These are phyloP conservation scores for Aurelia coerulea DNA, from an alignment of 30 jellyfish, hydroid and myxozoan genomes.

Conservation along the genomic window DNA sequence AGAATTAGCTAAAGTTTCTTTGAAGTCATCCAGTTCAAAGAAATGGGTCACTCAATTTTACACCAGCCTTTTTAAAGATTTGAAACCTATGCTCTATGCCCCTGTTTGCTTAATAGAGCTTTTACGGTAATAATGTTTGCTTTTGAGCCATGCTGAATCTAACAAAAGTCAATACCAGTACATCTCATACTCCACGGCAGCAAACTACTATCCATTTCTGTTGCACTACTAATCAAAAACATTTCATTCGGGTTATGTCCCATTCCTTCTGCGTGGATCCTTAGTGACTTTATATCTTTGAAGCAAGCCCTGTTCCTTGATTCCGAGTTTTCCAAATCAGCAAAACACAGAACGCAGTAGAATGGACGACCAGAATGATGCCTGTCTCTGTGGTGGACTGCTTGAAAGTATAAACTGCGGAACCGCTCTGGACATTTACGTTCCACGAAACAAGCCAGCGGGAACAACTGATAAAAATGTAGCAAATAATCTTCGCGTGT, in stretches of 20 bases:
- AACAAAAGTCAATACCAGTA: slow-evolving; percentile 57
- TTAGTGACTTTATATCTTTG: slow-evolving; percentile 58
- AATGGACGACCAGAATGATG: slow-evolving; percentile 75
- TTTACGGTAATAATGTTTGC: too few relatives aligned
- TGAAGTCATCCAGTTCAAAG: too few relatives aligned
- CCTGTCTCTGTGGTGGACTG: slow-evolving; percentile 78
- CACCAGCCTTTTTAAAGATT: too few relatives aligned
- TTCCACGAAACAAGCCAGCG: slow-evolving; percentile 83
- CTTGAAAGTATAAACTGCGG: slow-evolving; percentile 86
- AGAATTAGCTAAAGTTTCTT: too few relatives aligned
- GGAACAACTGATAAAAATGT: slow-evolving; percentile 78
- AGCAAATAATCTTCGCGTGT: slow-evolving; percentile 75
- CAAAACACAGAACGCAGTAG: slow-evolving; percentile 70
- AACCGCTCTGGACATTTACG: slow-evolving; percentile 94
- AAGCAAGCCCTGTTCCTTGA: slow-evolving; percentile 19
- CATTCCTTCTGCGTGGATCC: slow-evolving; percentile 77
- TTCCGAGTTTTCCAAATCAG: slow-evolving; percentile 16
- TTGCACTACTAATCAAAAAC: slow-evolving; percentile 56
- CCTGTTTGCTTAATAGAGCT: too few relatives aligned
- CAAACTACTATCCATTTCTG: slow-evolving; percentile 26
- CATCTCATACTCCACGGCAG: slow-evolving; percentile 65
- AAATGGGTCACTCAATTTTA: too few relatives aligned
- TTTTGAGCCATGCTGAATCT: background rate
- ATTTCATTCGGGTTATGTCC: slow-evolving; percentile 75
- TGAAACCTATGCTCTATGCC: too few relatives aligned